phyloP scores from a whole-genome alignment of 64 coral and sea anemone species.

The Cladopsammia gracilis region DNA sequence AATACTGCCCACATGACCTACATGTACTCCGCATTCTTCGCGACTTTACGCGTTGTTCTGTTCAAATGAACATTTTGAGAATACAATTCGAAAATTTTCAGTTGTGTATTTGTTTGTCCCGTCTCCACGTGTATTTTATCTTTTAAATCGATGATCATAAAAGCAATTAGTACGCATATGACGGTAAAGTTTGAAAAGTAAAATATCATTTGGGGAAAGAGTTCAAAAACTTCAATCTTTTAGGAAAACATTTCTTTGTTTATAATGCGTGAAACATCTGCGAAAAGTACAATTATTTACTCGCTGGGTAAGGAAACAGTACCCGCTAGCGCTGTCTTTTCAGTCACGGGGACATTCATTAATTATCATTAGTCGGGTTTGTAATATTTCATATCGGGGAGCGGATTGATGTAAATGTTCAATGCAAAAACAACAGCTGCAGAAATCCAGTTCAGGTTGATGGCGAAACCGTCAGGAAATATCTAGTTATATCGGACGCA shows the following conservation, averaged over 20 bases:
- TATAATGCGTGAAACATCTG: background rate
- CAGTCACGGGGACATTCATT: background rate
- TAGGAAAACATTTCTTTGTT: background rate
- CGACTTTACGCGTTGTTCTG: background rate
- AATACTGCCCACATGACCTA: no score
- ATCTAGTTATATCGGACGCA: background rate
- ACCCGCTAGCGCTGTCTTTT: background rate
- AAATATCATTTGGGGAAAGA: background rate
- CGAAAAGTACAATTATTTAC: background rate
- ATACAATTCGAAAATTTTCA: background rate
- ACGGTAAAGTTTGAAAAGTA: constrained; percentile 1
- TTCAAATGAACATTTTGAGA: background rate
- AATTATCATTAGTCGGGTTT: background rate
- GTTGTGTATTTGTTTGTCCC: background rate
- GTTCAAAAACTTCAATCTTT: background rate
- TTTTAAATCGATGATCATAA: constrained; percentile 6
- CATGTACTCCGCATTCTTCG: background rate
- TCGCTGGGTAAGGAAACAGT: background rate
- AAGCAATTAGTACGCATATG: background rate
- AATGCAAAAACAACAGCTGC: background rate
- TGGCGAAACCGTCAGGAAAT: background rate
- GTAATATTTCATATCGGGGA: constrained; percentile 1
- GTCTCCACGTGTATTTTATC: constrained; percentile 44
- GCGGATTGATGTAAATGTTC: background rate
- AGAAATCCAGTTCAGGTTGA: background rate